Base-by-base conservation (phyloP, 2,113 vertebrate species). In the Eulemur macaco region DNA sequence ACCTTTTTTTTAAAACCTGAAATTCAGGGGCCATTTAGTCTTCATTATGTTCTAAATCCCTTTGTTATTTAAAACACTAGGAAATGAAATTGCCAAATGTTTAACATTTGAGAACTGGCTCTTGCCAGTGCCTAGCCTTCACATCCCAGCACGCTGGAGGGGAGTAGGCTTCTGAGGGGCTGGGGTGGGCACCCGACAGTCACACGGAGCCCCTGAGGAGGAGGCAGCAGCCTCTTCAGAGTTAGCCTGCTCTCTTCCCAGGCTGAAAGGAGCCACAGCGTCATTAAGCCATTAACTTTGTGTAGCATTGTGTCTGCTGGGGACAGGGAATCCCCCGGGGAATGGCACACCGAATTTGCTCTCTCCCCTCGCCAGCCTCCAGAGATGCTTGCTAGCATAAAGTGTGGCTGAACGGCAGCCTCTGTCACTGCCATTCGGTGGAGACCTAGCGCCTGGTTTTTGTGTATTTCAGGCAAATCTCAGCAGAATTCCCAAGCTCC, bases 91-190 rank as follows among this genome's bases (percentile, higher is more conserved):
- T 95, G 52, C 85, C 95, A 96, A 64, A 86, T 86, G 88, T 31
- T 50, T 91, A 96, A 92, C 97, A 96, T 97, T 96, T 97, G 78
- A 78, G 93, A 96, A 87, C 23, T 88, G 88, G 96, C 90, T 97
- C 14, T 93, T 69, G 47, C 86, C 18, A 90, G 86, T 37, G 71
- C 85, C 8, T 18, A 63, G 29, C 91, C 54, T 34, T 94, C 66
- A 39, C 45, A 39, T 94, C 95, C 84, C 93, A 93, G 37, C 34
- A 0, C 42, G 21, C 83, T 97, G 27, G n/a, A 91, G 80, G 92
- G 93, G 42, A 76, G 21, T 76, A 94, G 64, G 37, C 56, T 95
- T 23, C 6, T 8, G 56, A 37, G 20, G 96, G 91, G 94, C 21
- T 18, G 14, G 77, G 89, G 94, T 68, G 60, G 50, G 52, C 68